Evolutionary conservation across 2,113 vertebrate species (phyloP), one percentile per base, ranked within the genome.

Genomic region (Strix aluco): DNA sequence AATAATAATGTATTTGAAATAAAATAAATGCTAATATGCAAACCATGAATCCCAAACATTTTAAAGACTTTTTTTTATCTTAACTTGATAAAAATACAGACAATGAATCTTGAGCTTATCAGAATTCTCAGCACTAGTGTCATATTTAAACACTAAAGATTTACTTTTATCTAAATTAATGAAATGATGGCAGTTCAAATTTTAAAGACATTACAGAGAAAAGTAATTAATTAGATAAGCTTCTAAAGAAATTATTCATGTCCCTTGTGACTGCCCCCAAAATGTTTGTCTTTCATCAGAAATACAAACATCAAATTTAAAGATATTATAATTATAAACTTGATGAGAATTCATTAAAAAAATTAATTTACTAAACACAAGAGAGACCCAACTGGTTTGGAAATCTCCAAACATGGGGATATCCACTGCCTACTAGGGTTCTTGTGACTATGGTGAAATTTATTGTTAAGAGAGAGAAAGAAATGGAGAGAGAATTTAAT

Each of bases 171-270:
- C 98, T 98, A 99, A 99, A 98, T 98, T 98, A 99, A 99, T 98
- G 97, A 98, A 98, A 97, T 97, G 92, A 97, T 97, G 96, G 97
- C 95, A 98, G 96, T 97, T 98, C 98, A 98, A 98, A 98, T 98
- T 98, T 98, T 98, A 98, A 98, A 98, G 97, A 99, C 98, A 98
- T 98, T 98, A 98, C 98, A 98, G 97, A 98, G 97, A 97, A 98
- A 97, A 98, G 86, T 94, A 98, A 97, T 98, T 98, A 99, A 99
- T 99, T 99, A 98, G 98, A 98, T 98, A 98, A 97, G 96, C 97
- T 98, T 99, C 98, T 98, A 98, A 98, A 98, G 96, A 98, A 99
- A 99, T 99, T 98, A 99, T 99, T 99, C 98, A 99, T 98, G 97
- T 98, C 98, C 97, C 98, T 98, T 98, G 97, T 97, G 97, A 98